These are phyloP conservation scores for Peromyscus leucopus DNA, from an alignment of 2,113 vertebrate species.

Conservation along the genomic window DNA sequence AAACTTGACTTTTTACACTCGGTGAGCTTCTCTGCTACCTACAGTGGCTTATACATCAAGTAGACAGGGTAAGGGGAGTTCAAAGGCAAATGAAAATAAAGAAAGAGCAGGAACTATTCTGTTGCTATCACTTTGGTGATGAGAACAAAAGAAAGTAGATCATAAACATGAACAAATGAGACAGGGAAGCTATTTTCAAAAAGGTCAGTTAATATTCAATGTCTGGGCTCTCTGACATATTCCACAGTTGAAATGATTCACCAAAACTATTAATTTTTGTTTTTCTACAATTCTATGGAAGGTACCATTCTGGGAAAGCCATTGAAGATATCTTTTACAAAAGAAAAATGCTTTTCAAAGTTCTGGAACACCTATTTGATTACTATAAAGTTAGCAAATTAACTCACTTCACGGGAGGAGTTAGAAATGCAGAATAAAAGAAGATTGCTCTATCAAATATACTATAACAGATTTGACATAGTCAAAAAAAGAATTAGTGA, in stretches of 20 bases:
- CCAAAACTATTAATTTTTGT: neutral
- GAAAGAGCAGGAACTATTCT: neutral
- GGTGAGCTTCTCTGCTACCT: slow-evolving; percentile 43
- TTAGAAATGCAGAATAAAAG: neutral
- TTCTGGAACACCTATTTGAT: neutral
- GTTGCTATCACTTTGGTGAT: slow-evolving; percentile 11
- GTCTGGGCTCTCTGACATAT: neutral
- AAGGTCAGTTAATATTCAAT: slow-evolving; percentile 43
- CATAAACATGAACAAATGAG: slow-evolving; percentile 59
- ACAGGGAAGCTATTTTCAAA: slow-evolving; percentile 40
- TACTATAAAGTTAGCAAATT: neutral
- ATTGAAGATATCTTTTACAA: neutral
- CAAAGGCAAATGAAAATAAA: slow-evolving; percentile 37
- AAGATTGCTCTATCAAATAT: neutral
- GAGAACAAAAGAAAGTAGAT: slow-evolving; percentile 46
- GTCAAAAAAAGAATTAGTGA: neutral
- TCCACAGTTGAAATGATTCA: neutral
- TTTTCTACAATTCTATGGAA: neutral
- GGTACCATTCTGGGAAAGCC: neutral
- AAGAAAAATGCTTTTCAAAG: neutral
- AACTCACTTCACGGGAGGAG: neutral
- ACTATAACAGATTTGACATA: neutral
- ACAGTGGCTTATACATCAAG: slow-evolving; percentile 28
- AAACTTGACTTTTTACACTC: slow-evolving; percentile 11
- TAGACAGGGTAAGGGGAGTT: slow-evolving; percentile 49